phyloP scores from a whole-genome alignment of 2,888 invertebrate species.

The Diadegma fenestrale region DNA sequence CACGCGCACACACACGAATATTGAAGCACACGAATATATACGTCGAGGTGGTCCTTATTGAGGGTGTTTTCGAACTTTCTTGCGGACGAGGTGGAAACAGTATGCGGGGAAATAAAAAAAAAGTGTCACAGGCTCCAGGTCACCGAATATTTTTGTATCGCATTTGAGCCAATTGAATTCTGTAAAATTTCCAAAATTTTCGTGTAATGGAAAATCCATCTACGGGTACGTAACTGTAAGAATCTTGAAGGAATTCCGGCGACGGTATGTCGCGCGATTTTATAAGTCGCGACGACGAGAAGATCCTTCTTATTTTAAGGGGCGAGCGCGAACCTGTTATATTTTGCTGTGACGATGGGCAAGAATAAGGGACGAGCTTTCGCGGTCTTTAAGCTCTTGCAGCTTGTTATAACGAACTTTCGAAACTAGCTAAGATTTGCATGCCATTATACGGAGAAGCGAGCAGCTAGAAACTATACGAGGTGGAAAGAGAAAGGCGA shows the following conservation, averaged over 20 bases:
- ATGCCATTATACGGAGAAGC: conserved; percentile 73
- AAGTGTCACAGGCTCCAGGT: no score
- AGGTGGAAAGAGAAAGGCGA: conserved; percentile 48
- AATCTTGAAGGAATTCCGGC: neutral
- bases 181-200: neutral
- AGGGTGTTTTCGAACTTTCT: neutral
- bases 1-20: conserved; percentile 16
- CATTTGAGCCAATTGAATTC: no score
- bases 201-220: neutral
- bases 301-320: neutral
- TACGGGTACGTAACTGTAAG: neutral
- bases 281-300: neutral
- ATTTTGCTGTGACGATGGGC: conserved; percentile 39
- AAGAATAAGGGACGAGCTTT: conserved; percentile 56
- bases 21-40: neutral
- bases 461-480: conserved; percentile 55
- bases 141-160: neutral
- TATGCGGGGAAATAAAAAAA: neutral
- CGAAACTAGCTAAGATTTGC: conserved; percentile 79
- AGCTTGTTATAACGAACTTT: conserved; percentile 79
- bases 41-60: neutral
- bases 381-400: conserved; percentile 71
- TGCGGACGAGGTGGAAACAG: neutral
- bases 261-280: neutral
- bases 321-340: conserved; percentile 18